A percentile compares a stretch with the other conserved stretches of the same genome.
These are phyloP conservation scores for Ellobius talpinus DNA, from an alignment of 2,113 vertebrate genomes.

Conservation along the genomic window DNA sequence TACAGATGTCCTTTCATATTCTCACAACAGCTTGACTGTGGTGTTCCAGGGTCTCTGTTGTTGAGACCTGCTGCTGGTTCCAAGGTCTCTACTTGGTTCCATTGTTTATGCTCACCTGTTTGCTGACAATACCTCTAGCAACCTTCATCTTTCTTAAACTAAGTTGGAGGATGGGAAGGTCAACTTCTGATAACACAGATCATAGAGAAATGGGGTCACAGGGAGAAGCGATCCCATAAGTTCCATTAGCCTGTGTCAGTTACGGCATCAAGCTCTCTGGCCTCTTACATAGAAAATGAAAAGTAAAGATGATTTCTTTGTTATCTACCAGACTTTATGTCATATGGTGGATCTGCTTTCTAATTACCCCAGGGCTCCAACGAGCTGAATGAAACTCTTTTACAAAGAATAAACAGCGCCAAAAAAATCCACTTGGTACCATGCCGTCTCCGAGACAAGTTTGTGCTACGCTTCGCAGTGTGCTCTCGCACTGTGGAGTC, in stretches of 20 bases:
- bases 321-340: rapidly evolving
- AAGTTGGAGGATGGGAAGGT: neutral
- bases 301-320: neutral
- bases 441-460: slow-evolving; percentile 89
- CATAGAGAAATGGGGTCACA: neutral
- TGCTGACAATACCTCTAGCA: neutral
- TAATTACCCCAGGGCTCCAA: slow-evolving; percentile 90
- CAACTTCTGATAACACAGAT: neutral
- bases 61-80: neutral
- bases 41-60: neutral
- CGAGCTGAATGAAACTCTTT: slow-evolving; percentile 91
- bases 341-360: neutral
- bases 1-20: neutral
- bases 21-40: neutral
- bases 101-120: too few species aligned
- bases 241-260: neutral
- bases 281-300: neutral
- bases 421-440: slow-evolving; percentile 96
- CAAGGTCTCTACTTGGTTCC: neutral
- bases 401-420: slow-evolving; percentile 91
- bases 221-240: neutral
- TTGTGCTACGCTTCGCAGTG: slow-evolving; percentile 94
- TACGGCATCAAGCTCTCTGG: neutral
- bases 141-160: neutral
- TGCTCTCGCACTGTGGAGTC: slow-evolving; percentile 91